A percentile compares a stretch with the other conserved stretches of the same genome.
Conservation (phyloP, 2,113 vertebrate genomes). For the Haliaeetus leucogaster region DNA sequence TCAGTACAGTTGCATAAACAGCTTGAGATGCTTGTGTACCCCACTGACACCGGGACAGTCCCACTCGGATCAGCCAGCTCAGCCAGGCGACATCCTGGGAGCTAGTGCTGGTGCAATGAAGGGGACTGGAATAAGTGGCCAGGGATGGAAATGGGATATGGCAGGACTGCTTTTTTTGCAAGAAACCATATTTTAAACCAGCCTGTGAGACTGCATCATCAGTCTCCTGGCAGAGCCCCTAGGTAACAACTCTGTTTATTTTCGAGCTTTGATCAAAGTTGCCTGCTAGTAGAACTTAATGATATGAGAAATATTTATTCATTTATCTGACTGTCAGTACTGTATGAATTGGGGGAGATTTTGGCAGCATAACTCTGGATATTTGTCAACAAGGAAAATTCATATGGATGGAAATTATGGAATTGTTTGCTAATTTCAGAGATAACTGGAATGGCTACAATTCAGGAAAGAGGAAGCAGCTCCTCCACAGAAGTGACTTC, state of each 20-base stretch:
- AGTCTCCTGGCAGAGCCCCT: background rate
- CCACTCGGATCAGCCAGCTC: fast-evolving
- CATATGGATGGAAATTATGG: background rate
- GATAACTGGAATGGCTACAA: background rate
- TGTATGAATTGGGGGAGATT: background rate
- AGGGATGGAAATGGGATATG: background rate
- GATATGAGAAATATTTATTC: background rate
- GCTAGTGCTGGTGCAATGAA: background rate
- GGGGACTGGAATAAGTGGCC: background rate
- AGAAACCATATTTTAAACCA: background rate
- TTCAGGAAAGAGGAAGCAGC: background rate
- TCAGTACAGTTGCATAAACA: background rate
- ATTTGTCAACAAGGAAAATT: background rate
- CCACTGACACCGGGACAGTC: background rate
- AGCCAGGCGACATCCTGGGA: background rate
- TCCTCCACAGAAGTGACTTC: background rate
- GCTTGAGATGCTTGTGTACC: background rate
- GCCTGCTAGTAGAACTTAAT: background rate
- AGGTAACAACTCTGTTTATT: background rate
- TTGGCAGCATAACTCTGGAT: background rate
- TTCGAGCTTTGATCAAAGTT: background rate
- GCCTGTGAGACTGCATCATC: background rate
- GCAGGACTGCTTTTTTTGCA: background rate
- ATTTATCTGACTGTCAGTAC: background rate
- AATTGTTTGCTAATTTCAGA: background rate